These are phyloP conservation scores for Austrofundulus limnaeus DNA, from an alignment of 2,113 vertebrate genomes.

Conservation along the genomic window DNA sequence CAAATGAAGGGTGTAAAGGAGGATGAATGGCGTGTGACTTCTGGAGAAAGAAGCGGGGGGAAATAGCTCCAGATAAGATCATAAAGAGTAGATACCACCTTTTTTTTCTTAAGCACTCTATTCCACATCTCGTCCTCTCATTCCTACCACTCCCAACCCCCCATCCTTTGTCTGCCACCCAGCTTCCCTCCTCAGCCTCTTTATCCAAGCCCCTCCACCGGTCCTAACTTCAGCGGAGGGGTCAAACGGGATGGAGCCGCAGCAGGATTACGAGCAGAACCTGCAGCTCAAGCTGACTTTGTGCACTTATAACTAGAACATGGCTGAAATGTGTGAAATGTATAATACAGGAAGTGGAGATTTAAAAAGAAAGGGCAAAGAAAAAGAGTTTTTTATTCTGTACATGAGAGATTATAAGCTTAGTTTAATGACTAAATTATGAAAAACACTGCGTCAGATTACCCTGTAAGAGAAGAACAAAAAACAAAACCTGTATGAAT, in stretches of 20 bases:
- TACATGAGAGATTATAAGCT: constrained; percentile 14
- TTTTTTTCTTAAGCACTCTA: constrained; percentile 18
- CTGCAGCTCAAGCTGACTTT: constrained; percentile 34
- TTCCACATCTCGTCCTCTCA: constrained; percentile 25
- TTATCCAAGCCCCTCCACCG: constrained; percentile 34
- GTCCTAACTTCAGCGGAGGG: constrained; percentile 51
- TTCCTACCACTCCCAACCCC: constrained; percentile 52
- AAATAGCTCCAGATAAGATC: constrained; percentile 24
- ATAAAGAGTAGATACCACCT: constrained; percentile 21
- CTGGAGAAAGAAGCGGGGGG: constrained; percentile 41
- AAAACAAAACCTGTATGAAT: no score
- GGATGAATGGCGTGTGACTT: constrained; percentile 50
- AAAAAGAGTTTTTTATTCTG: constrained; percentile 17
- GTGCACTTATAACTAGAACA: constrained; percentile 49
- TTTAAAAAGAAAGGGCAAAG: constrained; percentile 29
- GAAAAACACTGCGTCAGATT: constrained; percentile 7
- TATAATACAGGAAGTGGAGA: constrained; percentile 34
- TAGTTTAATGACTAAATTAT: constrained; percentile 17
- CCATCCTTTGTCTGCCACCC: constrained; percentile 64
- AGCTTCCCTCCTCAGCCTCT: constrained; percentile 34
- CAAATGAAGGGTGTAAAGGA: constrained; percentile 54
- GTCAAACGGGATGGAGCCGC: constrained; percentile 50
- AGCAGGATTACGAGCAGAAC: neutral
- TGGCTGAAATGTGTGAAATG: constrained; percentile 57
- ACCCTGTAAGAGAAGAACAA: neutral